Base-by-base conservation (phyloP, 2,888 invertebrate species). In the Oeneis ivallda region DNA sequence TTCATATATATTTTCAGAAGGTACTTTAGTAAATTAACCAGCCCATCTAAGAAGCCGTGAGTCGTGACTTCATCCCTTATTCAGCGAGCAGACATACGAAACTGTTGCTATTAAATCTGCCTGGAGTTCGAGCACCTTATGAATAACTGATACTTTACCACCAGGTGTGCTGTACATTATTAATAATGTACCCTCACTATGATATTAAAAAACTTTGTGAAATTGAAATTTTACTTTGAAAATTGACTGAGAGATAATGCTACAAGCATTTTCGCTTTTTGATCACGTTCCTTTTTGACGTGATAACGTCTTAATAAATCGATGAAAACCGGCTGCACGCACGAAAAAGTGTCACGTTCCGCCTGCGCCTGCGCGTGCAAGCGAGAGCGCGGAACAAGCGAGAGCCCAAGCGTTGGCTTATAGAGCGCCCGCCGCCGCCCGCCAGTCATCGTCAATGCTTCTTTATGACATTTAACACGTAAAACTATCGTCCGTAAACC, bases 41-140 rank as follows among this genome's bases (percentile, higher is more conserved):
- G 15, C 34, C 39, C 60, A 37, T 17, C 60, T 37, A 49, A 37
- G 37, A 13, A 37, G 60, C 37, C 60, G 60, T 60, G 49, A 37
- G 60, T 17, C 60, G 60, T 60, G 49, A 60, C 60, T 49, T 37
- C 60, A 57, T 57, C 43, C n/a, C 41, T 57, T 57, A 57, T 57
- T 60, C 47, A 60, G 11, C 32, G 60, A 19, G 39, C 47, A 60
- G 60, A 49, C 60, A 19, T 52, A 41, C 52, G 61, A 61, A 61
- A 61, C 52, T 61, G 61, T 50, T 61, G 61, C 50, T 60, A 60
- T 60, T 60, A 60, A 60, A 60, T 60, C 60, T 39, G 60, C 49
- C 37, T 34, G n/a, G 19, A 61, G 47, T 41, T 52, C 52, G 61
- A 34, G 59, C 57, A 32, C 26, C 57, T 60, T 39, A 39, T 60